phyloP scores from a whole-genome alignment of 2,797 vertebrate species.

The Tachyglossus aculeatus region DNA sequence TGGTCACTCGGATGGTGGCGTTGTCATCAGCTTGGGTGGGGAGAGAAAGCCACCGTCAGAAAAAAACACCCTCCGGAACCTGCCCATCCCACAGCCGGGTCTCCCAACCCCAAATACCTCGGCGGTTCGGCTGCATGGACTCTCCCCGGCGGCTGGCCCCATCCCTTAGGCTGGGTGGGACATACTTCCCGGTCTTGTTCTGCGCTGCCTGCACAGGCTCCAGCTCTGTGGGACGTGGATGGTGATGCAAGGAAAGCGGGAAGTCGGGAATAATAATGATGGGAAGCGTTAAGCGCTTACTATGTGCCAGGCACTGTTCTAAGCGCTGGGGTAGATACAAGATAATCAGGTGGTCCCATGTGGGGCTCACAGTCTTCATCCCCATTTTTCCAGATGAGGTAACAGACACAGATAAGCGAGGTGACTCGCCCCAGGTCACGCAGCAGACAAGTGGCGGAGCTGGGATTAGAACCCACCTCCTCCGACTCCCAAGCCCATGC shows the following conservation, averaged over 20 bases:
- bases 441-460: too few relatives aligned
- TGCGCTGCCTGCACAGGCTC: slow-evolving; percentile 87
- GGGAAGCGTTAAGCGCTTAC: too few relatives aligned
- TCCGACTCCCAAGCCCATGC: too few relatives aligned
- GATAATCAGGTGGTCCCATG: too few relatives aligned
- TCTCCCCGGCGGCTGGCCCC: slow-evolving; percentile 89
- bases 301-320: too few relatives aligned
- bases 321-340: too few relatives aligned
- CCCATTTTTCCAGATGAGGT: too few relatives aligned
- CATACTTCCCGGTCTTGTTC: slow-evolving; percentile 94
- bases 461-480: too few relatives aligned
- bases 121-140: slow-evolving; percentile 96
- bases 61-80: rapidly evolving
- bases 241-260: background rate
- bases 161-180: slow-evolving; percentile 90
- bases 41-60: rapidly evolving
- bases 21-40: slow-evolving; percentile 88
- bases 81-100: rapidly evolving
- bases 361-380: too few relatives aligned
- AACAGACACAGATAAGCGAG: too few relatives aligned
- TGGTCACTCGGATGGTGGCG: slow-evolving; percentile 96
- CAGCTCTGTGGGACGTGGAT: slow-evolving; percentile 73
- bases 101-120: slow-evolving; percentile 71
- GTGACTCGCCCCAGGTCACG: too few relatives aligned
- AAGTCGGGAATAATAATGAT: too few relatives aligned